Evolutionary conservation across 1,140 invertebrate species (phyloP).

Genomic region (Reticulitermes speratus): DNA sequence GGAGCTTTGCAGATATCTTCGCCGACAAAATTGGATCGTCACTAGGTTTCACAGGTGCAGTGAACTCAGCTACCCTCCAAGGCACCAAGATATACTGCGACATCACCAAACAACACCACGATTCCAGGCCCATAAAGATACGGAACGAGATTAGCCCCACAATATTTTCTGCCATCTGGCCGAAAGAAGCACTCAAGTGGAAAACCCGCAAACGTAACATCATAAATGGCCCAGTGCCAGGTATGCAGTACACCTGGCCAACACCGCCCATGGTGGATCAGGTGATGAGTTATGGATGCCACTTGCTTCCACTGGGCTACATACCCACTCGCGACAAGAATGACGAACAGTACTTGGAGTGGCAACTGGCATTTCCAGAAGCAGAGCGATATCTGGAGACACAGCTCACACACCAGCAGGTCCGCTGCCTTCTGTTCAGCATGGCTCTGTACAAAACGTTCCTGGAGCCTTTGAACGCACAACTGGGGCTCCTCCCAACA

Average conservation of each 20-base stretch:
- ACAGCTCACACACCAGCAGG: constrained; percentile 65
- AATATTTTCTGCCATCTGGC: constrained; percentile 22
- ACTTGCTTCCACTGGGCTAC: constrained; percentile 66
- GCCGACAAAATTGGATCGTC: constrained; percentile 52
- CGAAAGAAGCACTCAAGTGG: not conserved
- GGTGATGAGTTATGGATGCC: constrained; percentile 63
- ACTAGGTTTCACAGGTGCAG: constrained; percentile 53
- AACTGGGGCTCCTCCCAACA: constrained; percentile 57
- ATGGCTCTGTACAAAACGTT: constrained; percentile 66
- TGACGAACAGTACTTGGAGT: constrained; percentile 62
- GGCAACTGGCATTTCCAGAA: constrained; percentile 70
- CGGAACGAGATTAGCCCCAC: constrained; percentile 63
- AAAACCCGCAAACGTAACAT: not conserved
- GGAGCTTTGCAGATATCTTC: constrained; percentile 60
- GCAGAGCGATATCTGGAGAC: constrained; percentile 71
- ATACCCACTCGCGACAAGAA: constrained; percentile 57
- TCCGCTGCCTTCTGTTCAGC: constrained; percentile 64
- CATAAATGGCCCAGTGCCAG: not conserved
- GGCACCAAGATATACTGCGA: constrained; percentile 61
- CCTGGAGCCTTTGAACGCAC: constrained; percentile 56
- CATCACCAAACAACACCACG: constrained; percentile 44
- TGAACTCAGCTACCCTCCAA: constrained; percentile 52
- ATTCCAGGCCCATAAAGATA: constrained; percentile 37
- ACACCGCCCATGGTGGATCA: constrained; percentile 61
- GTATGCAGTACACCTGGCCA: constrained; percentile 60